Evolutionary conservation across 2,797 vertebrate species (phyloP), one percentile per base, ranked within the genome.

Genomic region (Lutjanus campechanus): DNA sequence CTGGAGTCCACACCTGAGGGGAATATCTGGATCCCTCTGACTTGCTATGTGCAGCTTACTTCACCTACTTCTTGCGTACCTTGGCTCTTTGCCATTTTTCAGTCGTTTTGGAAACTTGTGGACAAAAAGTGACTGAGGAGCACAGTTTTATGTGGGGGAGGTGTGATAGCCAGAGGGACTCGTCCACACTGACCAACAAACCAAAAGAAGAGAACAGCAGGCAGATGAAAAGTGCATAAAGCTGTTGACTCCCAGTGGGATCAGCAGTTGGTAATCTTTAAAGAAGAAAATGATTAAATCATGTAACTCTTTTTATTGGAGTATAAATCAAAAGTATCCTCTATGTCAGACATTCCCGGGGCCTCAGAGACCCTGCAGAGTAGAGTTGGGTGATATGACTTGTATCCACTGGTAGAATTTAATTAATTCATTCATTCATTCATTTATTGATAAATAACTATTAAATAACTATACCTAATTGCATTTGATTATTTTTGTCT

Each of bases 221-320:
- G 12, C n/a, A 29, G 50, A 43, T 29, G 11, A 68, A 79, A 50
- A 20, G 29, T 55, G 62, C 20, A 67, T 11, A 29, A 65, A 77
- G 46, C 29, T 61, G 16, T 50, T 55, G 43, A 76, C 62, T 80
- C 43, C 47, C 61, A 29, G 19, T 58, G 22, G 44, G 5, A 56
- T 61, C 7, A n/a, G 29, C 40, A 47, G 51, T 22, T n/a, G n/a
- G 12, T 2, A n/a, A 60, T 17, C 10, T 44, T 3, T 9, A 11
- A 44, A 44, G 2, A 44, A 44, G 11, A 43, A 43, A 25, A 25
- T 25, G 25, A 25, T 25, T 25, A 25, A 25, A 25, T 1, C 40
- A 10, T 49, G 3, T 29, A 47, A 56, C 20, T 50, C 19, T 73
- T 7, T 76, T 12, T 46, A 49, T 36, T 40, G 44, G 11, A 63